These are phyloP conservation scores for Euzophera pinguis DNA, from an alignment of 2,888 invertebrate species.

Conservation along the genomic window DNA sequence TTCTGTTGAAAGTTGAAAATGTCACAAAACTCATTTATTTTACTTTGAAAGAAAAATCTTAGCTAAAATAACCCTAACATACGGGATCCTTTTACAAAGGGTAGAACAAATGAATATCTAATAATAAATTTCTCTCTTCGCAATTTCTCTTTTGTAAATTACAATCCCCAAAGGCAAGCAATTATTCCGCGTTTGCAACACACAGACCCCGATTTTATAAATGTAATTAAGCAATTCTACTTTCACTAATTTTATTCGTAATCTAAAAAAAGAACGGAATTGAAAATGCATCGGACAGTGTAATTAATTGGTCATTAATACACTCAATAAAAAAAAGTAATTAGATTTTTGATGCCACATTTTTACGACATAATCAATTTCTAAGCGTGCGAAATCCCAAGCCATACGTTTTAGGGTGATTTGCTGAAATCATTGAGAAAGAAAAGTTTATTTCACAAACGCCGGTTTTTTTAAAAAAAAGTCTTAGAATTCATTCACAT, in stretches of 20 bases:
- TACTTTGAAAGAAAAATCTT: too few species aligned
- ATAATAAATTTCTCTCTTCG: neutral
- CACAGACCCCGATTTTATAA: neutral
- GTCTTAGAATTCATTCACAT: too few species aligned
- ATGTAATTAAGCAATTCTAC: neutral
- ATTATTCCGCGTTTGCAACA: neutral
- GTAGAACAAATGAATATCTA: constrained; percentile 6
- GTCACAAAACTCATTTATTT: neutral
- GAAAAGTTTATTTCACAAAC: too few species aligned
- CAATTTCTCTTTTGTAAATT: constrained; percentile 9
- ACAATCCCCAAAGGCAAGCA: neutral
- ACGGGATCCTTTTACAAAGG: neutral
- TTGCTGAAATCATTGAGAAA: too few species aligned
- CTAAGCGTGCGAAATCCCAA: too few species aligned
- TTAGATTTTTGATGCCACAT: too few species aligned
- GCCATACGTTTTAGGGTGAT: too few species aligned
- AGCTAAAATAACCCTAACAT: neutral
- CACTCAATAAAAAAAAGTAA: too few species aligned
- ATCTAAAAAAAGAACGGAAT: neutral
- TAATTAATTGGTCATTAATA: too few species aligned
- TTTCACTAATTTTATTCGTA: neutral
- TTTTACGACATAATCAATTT: too few species aligned
- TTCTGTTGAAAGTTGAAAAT: too few species aligned
- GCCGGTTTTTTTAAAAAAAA: too few species aligned
- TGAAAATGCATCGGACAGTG: neutral